A percentile compares a stretch with the other conserved stretches of the same genome.
phyloP scores from a whole-genome alignment of 1,140 invertebrate genomes.

The Coelopa frigida region DNA sequence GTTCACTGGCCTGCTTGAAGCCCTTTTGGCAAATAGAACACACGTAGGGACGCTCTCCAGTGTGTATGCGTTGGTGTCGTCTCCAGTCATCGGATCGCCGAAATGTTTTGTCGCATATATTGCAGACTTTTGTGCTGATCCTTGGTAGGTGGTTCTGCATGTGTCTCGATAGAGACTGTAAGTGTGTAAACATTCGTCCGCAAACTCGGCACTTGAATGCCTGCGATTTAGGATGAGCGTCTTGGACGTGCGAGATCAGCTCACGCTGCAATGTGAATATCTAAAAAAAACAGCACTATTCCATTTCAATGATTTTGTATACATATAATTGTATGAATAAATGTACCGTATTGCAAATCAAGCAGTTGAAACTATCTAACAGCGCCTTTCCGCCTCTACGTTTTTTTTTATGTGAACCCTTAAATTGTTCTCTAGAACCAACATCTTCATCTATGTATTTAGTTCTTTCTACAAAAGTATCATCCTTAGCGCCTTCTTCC shows the following conservation, averaged over 20 bases:
- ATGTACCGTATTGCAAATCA: neutral
- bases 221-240: conserved; percentile 3
- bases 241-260: neutral
- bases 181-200: neutral
- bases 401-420: too few relatives aligned
- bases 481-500: too few relatives aligned
- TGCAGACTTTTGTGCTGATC: neutral
- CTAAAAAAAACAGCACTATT: conserved; percentile 2
- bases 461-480: too few relatives aligned
- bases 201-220: conserved; percentile 6
- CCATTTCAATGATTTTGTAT: too few relatives aligned
- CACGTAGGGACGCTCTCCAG: conserved; percentile 5
- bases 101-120: conserved; percentile 2
- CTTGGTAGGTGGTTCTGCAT: neutral
- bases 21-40: conserved; percentile 6
- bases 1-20: conserved; percentile 8
- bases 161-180: conserved; percentile 7
- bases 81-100: conserved; percentile 3
- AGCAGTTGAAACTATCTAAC: neutral
- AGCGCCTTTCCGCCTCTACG: neutral
- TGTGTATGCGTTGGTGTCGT: conserved; percentile 5
- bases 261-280: conserved; percentile 4
- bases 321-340: neutral
- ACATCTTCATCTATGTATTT: too few relatives aligned
- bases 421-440: too few relatives aligned